Base-by-base conservation (phyloP, 2,113 vertebrate genomes). In the Steatornis caripensis region DNA sequence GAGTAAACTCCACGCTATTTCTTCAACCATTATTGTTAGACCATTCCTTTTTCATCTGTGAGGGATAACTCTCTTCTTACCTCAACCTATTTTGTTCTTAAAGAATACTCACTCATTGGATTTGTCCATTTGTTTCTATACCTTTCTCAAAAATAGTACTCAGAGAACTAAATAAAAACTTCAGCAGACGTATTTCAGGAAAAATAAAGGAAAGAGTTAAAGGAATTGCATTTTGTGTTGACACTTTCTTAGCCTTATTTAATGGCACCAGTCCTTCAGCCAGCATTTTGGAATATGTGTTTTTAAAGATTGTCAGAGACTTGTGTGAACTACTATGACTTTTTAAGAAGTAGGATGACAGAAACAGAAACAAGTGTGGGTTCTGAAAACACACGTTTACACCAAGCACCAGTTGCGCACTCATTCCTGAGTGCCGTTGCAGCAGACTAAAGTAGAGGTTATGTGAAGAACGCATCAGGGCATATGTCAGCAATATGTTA, bases 321-420 rank as follows among this genome's bases (percentile, higher is more conserved):
- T 0, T 3, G 5, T 26, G 9, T 29, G 29, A 48, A 45, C 27
- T 48, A 22, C 27, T 13, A 16, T 41, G 58, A 36, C 48, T 61
- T 61, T 51, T 45, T 15, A 77, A 69, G 19, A 69, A 71, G 32
- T 8, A 66, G 19, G 61, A 34, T 12, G 29, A 81, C 45, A 60
- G 34, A 62, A 66, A 15, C 4, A 65, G 41, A 86, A 79, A 41
- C 8, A 46, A 70, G 32, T 0, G 0, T 41, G 29, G 49, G 8
- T 70, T 70, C 57, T 49, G 24, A 1, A 0, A 60, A 75, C 49
- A 39, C 11, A 9, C 0, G 0, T 58, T 77, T 39, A 75, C 39
- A 29, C 23, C 23, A 58, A 58, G 34, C 23, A 49, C 15, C 0
- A 3, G 11, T 19, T 46, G 15, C 30, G 6, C 1, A 0, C 20